A percentile compares a stretch with the other conserved stretches of the same genome.
Evolutionary conservation across 2,797 vertebrate species (phyloP).

Genomic region (Melanotaenia boesemani): DNA sequence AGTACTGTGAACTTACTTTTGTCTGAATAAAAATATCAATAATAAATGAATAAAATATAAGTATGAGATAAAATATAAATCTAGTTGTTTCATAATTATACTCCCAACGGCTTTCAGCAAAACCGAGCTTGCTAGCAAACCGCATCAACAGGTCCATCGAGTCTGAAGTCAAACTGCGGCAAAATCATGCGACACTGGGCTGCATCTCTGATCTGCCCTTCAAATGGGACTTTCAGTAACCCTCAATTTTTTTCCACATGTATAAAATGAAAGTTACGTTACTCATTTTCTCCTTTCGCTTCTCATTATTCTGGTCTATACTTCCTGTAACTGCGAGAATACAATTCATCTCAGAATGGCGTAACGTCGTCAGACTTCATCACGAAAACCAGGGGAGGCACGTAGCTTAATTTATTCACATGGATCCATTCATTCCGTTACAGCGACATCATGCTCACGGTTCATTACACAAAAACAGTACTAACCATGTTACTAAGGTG

Average conservation of each 20-base stretch:
- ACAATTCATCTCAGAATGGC: constrained; percentile 21
- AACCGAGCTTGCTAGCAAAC: constrained; percentile 16
- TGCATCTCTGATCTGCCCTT: constrained; percentile 26
- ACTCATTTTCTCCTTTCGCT: background rate
- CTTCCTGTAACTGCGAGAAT: background rate
- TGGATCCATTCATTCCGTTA: background rate
- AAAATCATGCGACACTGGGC: constrained; percentile 55
- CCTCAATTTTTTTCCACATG: background rate
- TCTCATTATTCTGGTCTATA: background rate
- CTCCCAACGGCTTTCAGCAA: background rate
- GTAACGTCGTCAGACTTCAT: constrained; percentile 57
- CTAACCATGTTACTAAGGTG: background rate
- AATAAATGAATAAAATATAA: background rate
- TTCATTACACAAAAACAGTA: background rate
- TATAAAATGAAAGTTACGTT: background rate
- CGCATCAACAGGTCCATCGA: constrained; percentile 69
- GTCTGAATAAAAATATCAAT: no score
- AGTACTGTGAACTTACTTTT: background rate
- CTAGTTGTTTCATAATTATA: background rate
- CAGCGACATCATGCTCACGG: background rate
- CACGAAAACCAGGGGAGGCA: constrained; percentile 33
- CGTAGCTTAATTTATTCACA: constrained; percentile 54
- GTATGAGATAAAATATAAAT: background rate
- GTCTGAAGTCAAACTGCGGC: constrained; percentile 64
- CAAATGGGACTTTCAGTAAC: background rate